phyloP scores from a whole-genome alignment of 2,113 vertebrate species.

The Pelvicachromis taeniatus region DNA sequence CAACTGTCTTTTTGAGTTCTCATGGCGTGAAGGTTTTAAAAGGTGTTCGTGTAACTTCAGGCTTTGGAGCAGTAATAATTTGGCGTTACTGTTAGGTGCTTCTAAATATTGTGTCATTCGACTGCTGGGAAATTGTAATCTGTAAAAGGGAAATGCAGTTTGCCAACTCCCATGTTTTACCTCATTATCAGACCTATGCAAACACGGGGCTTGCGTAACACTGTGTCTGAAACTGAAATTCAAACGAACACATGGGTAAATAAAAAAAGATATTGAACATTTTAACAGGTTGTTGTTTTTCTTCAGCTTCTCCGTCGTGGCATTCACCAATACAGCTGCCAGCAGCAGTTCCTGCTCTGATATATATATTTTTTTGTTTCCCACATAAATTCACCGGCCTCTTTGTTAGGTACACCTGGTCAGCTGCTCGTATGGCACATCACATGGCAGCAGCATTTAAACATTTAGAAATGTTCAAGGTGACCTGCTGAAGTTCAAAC shows the following conservation, averaged over 20 bases:
- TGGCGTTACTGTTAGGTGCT: background rate
- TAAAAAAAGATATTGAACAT: conserved; percentile 1
- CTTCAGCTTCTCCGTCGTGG: background rate
- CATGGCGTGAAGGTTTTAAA: background rate
- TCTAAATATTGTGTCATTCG: background rate
- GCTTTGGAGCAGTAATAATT: background rate
- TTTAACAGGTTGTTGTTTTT: background rate
- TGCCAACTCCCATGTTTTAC: conserved; percentile 28
- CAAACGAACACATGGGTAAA: conserved; percentile 23
- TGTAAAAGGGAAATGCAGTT: background rate
- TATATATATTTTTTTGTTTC: background rate
- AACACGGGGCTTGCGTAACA: conserved; percentile 42
- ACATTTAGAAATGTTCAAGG: background rate
- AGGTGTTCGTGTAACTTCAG: background rate
- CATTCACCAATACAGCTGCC: background rate
- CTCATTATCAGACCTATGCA: conserved; percentile 63
- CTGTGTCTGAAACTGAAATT: conserved; percentile 52
- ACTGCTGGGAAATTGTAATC: background rate
- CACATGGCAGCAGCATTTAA: background rate
- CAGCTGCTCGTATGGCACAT: background rate
- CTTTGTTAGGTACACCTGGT: background rate
- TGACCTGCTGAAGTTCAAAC: too few relatives aligned
- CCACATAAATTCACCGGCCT: background rate
- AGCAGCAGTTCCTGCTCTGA: background rate
- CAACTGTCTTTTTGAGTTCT: background rate